Evolutionary conservation across 2,797 vertebrate genomes (phyloP), one percentile per base, ranked within the genome.

Genomic region (Hyperoplus immaculatus): DNA sequence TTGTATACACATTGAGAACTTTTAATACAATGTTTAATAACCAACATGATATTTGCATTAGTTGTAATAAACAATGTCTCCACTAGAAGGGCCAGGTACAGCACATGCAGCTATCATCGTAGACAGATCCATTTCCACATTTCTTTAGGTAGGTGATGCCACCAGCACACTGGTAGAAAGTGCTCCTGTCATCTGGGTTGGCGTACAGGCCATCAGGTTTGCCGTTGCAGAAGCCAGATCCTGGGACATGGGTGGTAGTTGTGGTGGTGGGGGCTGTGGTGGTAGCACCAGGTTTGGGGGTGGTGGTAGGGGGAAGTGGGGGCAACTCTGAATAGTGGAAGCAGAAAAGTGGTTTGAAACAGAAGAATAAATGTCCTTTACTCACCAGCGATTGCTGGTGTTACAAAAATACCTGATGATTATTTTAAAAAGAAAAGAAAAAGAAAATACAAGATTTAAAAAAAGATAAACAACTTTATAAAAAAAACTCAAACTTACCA

Each of bases 181-280:
- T 66, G 16, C 0, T 14, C 29, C 0, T 75, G 79, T 90, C 66
- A 0, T 80, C 84, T 2, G 68, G 72, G 72, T 92, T 9, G 56
- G 83, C 0, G 38, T 93, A 90, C 16, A 90, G 42, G 16, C 92
- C 91, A 5, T 91, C 89, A 5, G 89, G 84, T 84, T 87, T 92
- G 38, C 82, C 86, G 0, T 87, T 88, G 62, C 89, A 91, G 76
- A 91, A 91, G 46, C 83, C 88, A 2, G 77, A 0, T 56, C 89
- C 89, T n/a, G 87, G 88, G 16, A 66, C 38, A 1, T 82, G 86
- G 16, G 80, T 86, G 69, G 87, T 89, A 61, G 64, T 29, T 0
- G 83, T 88, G 16, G 89, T 85, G 5, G 82, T 75, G 4, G 75
- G 8, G 13, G 72, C 4, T 42, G 51, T 53, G 12, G 78, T 70